Evolutionary conservation across 2,797 vertebrate species (phyloP).

Genomic region (Babyrousa celebensis): DNA sequence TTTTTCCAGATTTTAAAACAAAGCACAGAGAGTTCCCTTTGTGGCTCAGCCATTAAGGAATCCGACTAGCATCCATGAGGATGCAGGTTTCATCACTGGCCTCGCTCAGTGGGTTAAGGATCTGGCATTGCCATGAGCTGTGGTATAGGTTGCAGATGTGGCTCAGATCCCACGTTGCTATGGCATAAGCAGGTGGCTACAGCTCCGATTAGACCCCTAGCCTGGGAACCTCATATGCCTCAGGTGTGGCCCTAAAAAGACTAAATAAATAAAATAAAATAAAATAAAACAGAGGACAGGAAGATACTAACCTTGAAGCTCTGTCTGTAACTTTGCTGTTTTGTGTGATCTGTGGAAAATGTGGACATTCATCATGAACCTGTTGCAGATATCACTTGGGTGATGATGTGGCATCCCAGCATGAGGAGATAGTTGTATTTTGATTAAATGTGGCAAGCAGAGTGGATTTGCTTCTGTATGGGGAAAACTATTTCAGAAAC

Average conservation of each 20-base stretch:
- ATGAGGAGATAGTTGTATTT: background rate
- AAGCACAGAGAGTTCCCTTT: background rate
- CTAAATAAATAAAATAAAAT: no score
- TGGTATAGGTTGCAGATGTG: no score
- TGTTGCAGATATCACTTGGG: background rate
- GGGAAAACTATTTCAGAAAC: conserved; percentile 29
- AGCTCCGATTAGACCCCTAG: no score
- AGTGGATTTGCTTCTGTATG: background rate
- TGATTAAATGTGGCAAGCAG: background rate
- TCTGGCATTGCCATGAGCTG: no score
- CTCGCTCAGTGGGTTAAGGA: no score
- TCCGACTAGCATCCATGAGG: no score
- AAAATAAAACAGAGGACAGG: background rate
- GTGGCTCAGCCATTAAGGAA: no score
- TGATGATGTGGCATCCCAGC: rapidly evolving
- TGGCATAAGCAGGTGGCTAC: no score
- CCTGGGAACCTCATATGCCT: no score
- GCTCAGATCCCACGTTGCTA: no score
- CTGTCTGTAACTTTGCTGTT: background rate
- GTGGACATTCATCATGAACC: background rate
- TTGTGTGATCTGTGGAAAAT: background rate
- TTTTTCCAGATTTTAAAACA: conserved; percentile 54
- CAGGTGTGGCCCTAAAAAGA: no score
- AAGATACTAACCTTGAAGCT: background rate
- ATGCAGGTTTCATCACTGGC: no score